phyloP scores from a whole-genome alignment of 1,140 invertebrate genomes.

The Drosophila ironensis region DNA sequence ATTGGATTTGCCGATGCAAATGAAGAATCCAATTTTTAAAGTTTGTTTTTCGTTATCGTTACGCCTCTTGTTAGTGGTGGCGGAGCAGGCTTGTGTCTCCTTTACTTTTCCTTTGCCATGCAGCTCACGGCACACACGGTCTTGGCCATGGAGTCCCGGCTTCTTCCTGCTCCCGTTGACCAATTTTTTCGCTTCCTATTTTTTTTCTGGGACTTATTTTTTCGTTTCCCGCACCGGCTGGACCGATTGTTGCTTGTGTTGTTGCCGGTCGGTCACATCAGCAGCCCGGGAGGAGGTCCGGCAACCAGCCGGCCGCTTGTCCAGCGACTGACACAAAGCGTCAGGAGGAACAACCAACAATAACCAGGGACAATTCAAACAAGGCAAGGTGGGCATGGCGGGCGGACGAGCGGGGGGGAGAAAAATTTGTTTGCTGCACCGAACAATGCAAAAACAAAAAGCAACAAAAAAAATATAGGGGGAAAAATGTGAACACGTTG shows the following conservation, averaged over 20 bases:
- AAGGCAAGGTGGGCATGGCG: too few species aligned
- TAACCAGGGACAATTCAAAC: slow-evolving; percentile 57
- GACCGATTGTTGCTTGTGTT: not conserved
- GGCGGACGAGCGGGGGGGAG: slow-evolving; percentile 35
- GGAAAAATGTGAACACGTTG: slow-evolving; percentile 24
- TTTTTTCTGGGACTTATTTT: slow-evolving; percentile 17
- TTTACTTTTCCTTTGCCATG: not conserved
- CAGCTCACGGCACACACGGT: slow-evolving; percentile 27
- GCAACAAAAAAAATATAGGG: not conserved
- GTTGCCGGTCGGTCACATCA: slow-evolving; percentile 48
- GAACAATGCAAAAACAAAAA: slow-evolving; percentile 2
- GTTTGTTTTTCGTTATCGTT: slow-evolving; percentile 82
- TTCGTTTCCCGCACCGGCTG: not conserved
- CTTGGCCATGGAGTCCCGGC: slow-evolving; percentile 9
- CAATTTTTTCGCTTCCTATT: not conserved
- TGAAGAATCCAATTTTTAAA: slow-evolving; percentile 81
- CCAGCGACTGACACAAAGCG: slow-evolving; percentile 67
- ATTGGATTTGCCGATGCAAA: slow-evolving; percentile 82
- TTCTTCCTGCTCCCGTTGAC: slow-evolving; percentile 10
- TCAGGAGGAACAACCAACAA: slow-evolving; percentile 50
- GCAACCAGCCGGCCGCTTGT: slow-evolving; percentile 13
- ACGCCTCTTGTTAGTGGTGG: slow-evolving; percentile 73
- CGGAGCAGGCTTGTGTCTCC: slow-evolving; percentile 6
- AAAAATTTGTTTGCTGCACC: slow-evolving; percentile 52
- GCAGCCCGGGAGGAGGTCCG: not conserved